Base-by-base conservation (phyloP, 2,888 invertebrate species). In the Stegophylla sp. region DNA sequence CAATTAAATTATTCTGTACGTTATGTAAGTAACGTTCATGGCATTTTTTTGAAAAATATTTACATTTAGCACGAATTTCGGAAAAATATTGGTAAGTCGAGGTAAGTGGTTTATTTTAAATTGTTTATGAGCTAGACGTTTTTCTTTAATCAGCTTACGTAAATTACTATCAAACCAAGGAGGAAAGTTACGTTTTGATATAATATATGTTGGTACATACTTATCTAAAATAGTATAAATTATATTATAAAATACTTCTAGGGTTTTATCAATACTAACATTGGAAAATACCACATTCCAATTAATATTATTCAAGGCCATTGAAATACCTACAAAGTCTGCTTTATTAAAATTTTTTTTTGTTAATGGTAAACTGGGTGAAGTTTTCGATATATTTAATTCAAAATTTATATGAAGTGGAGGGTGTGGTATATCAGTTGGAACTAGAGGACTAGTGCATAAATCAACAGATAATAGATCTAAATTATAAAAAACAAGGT, bases 221-320 rank as follows among this genome's bases (percentile, higher is more conserved):
- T 56, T 56, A 45, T 56, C 56, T 56, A 56, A n/a, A n/a, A 56
- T 56, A 12, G 56, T 1, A 17, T 56, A 4, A 12, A 56, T n/a
- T 23, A 45, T 1, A 45, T 45, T 45, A 45, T 45, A 45, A 45
- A 45, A 5, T n/a, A 1, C 13, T 56, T 56, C 56, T 56, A 56
- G 17, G 9, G 3, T 4, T 12, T 15, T 56, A 17, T 56, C n/a
- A 17, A 12, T 23, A 56, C n/a, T n/a, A 56, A 1, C n/a, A 56
- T 56, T 17, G 26, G 5, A 26, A 61, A 61, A 61, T 26, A 61
- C 1, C 5, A 26, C 61, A 61, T 7, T 26, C 61, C 61, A 61
- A 61, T 61, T 61, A 61, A 61, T 12, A 61, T 61, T 61, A 61
- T 61, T 61, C 61, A 61, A 61, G 61, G 61, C 15, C 61, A 61